Base-by-base conservation (phyloP, 1,140 invertebrate genomes). In the Pseudomyrmex cubaensis region DNA sequence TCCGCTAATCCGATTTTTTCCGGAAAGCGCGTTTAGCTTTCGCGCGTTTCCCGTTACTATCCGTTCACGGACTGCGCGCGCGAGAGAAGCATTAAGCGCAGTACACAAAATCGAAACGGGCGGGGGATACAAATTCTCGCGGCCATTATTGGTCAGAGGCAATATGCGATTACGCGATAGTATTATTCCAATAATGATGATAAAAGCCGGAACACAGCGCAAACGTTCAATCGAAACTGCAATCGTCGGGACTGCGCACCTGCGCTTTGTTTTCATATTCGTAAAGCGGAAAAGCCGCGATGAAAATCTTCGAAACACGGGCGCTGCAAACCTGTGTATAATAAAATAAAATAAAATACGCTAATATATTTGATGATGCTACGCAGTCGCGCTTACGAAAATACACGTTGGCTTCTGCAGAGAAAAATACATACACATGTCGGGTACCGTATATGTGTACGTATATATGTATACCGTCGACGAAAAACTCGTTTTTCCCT, bases 1-100 rank as follows among this genome's bases (percentile, higher is more conserved):
- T 80, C 66, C 76, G 76, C 76, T 80, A 80, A 80, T 70, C 76
- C 54, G 76, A 59, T 80, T 80, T 80, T 56, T 72, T 62, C 54
- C 64, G 76, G 76, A 15, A 78, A 78, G 59, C 35, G 44, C 66
- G 66, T 70, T 80, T 80, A 80, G 66, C 76, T 80, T 61, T 72
- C 54, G 44, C 70, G 54, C 66, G 76, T 25, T 25, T 25, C 52
- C n/a, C 44, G 56, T 72, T 80, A 77, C 25, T 54, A 80, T 80
- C 35, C 44, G 62, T 48, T 70, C 44, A 20, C 20, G 66, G 57
- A 7, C 35, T 35, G 35, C 35, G 35, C 35, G 5, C 59, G 61
- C 54, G 76, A 80, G 56, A 80, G 75, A 46, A 8, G 74, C 25
- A 46, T 70, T 61, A 80, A n/a, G 5, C 12, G 54, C 2, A 48